Evolutionary conservation across 2,888 invertebrate genomes (phyloP).

Genomic region (Fabriciana adippe): DNA sequence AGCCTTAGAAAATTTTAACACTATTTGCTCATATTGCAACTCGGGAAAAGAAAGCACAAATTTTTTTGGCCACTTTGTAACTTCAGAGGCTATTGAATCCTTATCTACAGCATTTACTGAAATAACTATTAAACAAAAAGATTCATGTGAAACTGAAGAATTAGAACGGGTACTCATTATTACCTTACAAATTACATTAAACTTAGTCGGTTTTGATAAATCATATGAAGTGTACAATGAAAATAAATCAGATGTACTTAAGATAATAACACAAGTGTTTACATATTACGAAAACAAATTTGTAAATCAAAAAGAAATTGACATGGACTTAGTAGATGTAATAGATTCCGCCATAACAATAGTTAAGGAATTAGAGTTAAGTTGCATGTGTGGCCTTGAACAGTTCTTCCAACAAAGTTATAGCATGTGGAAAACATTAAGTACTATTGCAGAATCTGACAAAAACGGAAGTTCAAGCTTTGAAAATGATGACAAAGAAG

Average conservation of each 20-base stretch:
- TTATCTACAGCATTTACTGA: constrained; percentile 62
- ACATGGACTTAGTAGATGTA: constrained; percentile 65
- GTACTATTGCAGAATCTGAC: constrained; percentile 50
- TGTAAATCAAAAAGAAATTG: constrained; percentile 61
- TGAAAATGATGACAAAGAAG: constrained; percentile 59
- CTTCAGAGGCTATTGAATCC: constrained; percentile 58
- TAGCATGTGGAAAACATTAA: constrained; percentile 65
- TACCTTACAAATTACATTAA: constrained; percentile 63
- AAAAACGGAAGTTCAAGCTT: constrained; percentile 54
- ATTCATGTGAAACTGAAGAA: constrained; percentile 56
- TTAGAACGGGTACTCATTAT: constrained; percentile 65
- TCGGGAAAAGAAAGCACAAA: constrained; percentile 53
- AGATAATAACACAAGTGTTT: constrained; percentile 59
- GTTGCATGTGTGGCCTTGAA: constrained; percentile 52
- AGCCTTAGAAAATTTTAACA: constrained; percentile 83
- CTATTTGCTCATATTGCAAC: constrained; percentile 74
- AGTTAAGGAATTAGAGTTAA: constrained; percentile 53
- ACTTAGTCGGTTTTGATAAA: constrained; percentile 66
- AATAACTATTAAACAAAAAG: constrained; percentile 56
- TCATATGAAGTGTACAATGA: constrained; percentile 56
- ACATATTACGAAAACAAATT: constrained; percentile 67
- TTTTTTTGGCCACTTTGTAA: constrained; percentile 65
- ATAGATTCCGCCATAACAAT: constrained; percentile 64
- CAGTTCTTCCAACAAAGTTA: constrained; percentile 61
- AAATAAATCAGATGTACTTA: constrained; percentile 52